A percentile compares a stretch with the other conserved stretches of the same genome.
Evolutionary conservation across 2,113 vertebrate genomes (phyloP).

Genomic region (Chaenogobius annularis): DNA sequence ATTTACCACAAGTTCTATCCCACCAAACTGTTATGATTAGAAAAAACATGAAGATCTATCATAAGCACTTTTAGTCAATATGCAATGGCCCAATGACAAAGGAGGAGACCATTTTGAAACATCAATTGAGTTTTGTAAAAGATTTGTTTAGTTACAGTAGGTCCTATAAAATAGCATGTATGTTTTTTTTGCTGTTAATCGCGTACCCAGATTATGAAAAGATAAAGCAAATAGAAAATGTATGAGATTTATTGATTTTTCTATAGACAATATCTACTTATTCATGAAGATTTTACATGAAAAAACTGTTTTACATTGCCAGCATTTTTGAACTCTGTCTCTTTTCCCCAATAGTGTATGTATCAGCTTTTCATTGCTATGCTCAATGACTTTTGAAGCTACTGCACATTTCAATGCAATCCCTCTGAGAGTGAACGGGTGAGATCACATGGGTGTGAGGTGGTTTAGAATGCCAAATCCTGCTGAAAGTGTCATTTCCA

Average conservation of each 20-base stretch:
- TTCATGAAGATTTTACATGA: constrained; percentile 49
- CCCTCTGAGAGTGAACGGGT: constrained; percentile 74
- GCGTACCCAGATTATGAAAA: constrained; percentile 2
- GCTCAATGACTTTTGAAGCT: constrained; percentile 75
- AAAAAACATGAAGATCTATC: no score
- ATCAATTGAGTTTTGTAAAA: not conserved
- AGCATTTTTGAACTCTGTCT: constrained; percentile 65
- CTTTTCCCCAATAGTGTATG: constrained; percentile 52
- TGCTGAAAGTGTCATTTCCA: constrained; percentile 81
- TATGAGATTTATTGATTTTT: constrained; percentile 65
- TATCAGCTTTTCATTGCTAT: constrained; percentile 65
- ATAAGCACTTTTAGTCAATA: not conserved
- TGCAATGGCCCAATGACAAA: not conserved
- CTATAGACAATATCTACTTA: constrained; percentile 46
- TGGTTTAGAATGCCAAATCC: constrained; percentile 83
- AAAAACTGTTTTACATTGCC: constrained; percentile 57
- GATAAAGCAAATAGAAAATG: constrained; percentile 22
- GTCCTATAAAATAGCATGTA: no score
- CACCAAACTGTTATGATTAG: no score
- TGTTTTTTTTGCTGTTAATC: no score
- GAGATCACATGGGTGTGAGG: constrained; percentile 78
- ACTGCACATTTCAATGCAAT: constrained; percentile 70
- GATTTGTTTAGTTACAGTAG: not conserved
- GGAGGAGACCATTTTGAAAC: no score
- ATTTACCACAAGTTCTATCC: no score